Base-by-base conservation (phyloP, 2,797 vertebrate species). In the Odontamblyopus lacepedii region DNA sequence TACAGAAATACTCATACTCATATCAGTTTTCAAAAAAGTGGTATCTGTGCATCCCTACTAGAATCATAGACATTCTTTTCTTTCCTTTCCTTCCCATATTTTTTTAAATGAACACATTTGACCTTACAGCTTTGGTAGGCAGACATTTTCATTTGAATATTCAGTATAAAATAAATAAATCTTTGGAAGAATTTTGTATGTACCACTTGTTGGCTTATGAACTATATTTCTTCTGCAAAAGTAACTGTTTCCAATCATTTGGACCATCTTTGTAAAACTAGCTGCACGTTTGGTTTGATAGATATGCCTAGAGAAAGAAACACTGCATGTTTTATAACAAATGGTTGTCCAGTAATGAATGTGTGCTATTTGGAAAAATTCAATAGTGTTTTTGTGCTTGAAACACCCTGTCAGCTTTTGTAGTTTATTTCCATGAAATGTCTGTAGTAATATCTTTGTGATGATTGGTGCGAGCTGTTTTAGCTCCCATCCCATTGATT, bases 401-500 rank as follows among this genome's bases (percentile, higher is more conserved):
- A 50, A 51, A 66, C 44, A 50, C 44, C 64, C 44, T 50, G 64
- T 44, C 64, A 50, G 44, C 56, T 32, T 50, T 32, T 50, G 41
- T 29, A 71, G 62, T 73, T 78, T 77, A 63, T 70, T 82, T 63
- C 29, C 66, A 66, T 80, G 56, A 78, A 57, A 53, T 72, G 69
- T 71, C 55, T 71, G 35, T 5, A 63, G 11, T 71, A 66, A 68
- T 57, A 62, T 74, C 32, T 73, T 68, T 29, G 55, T 11, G 9
- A 64, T 60, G 55, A 23, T 35, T 59, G 62, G 32, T 41, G 27
- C 26, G 18, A 53, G 35, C 56, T 67, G 55, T 64, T 71, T 50
- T 65, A 63, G 23, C 78, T 66, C 18, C 63, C 32, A 30, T 53
- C 70, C 44, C 1, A 23, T 66, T 74, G 60, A 74, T 73, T 27